phyloP scores from a whole-genome alignment of 2,888 invertebrate species.

The Mimachlamys varia region DNA sequence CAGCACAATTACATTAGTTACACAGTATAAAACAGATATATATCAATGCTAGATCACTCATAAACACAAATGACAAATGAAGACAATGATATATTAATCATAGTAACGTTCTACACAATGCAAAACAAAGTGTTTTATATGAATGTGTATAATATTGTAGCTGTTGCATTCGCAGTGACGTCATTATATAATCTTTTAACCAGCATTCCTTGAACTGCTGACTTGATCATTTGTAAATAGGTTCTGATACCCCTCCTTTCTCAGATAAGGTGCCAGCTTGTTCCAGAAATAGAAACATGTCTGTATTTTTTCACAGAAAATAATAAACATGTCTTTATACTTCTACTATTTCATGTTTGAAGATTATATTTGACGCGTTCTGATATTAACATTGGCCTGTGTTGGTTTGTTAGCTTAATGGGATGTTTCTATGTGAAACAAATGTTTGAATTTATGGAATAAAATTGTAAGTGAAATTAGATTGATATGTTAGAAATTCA shows the following conservation, averaged over 20 bases:
- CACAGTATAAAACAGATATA: no score
- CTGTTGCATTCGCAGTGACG: neutral
- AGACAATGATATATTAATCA: no score
- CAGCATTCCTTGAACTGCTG: neutral
- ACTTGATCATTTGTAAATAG: neutral
- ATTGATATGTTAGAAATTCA: no score
- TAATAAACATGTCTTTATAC: constrained; percentile 1
- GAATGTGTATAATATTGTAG: no score
- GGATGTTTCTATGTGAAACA: neutral
- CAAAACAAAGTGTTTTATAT: no score
- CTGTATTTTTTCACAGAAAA: neutral
- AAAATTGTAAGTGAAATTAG: no score
- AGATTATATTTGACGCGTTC: neutral
- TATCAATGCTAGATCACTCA: no score
- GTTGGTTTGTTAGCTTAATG: neutral
- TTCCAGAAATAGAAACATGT: neutral
- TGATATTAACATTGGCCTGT: neutral
- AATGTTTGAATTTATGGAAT: no score
- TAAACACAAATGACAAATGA: no score
- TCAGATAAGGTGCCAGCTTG: neutral
- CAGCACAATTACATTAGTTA: no score
- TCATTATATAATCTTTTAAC: neutral
- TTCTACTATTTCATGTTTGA: neutral
- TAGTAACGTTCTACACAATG: no score
- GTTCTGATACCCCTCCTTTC: neutral